Evolutionary conservation across 1,140 invertebrate species (phyloP).

Genomic region (Anadara kagoshimensis): DNA sequence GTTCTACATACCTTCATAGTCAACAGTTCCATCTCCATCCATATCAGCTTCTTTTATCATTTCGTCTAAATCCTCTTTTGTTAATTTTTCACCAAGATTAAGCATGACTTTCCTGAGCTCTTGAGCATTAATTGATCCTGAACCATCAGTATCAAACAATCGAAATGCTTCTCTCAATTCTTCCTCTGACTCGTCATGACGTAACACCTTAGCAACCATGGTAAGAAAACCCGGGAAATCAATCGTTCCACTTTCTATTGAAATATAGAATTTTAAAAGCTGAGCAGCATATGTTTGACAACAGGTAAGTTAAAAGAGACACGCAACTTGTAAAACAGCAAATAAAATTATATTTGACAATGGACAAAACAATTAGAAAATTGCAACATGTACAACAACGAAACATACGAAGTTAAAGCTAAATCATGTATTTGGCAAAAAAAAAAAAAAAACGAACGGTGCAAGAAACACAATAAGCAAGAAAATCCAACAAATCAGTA

Average conservation of each 20-base stretch:
- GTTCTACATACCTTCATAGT: conserved; percentile 44
- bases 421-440: no score
- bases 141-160: neutral
- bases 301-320: no score
- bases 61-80: conserved; percentile 92
- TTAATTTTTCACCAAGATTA: conserved; percentile 90
- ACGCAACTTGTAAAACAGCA: no score
- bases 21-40: conserved; percentile 81
- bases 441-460: no score
- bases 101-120: conserved; percentile 83
- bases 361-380: no score
- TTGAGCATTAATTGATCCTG: conserved; percentile 7
- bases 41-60: conserved; percentile 94
- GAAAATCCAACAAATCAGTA: no score
- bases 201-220: neutral
- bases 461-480: no score
- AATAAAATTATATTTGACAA: no score
- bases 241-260: neutral
- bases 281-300: no score
- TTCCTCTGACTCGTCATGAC: neutral
- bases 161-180: conserved; percentile 5
- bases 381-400: no score
- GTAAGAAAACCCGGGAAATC: neutral
- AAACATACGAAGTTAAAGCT: no score
- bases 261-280: no score